Evolutionary conservation across 1,140 invertebrate genomes (phyloP), one percentile per base, ranked within the genome.

Genomic region (Hestina assimilis): DNA sequence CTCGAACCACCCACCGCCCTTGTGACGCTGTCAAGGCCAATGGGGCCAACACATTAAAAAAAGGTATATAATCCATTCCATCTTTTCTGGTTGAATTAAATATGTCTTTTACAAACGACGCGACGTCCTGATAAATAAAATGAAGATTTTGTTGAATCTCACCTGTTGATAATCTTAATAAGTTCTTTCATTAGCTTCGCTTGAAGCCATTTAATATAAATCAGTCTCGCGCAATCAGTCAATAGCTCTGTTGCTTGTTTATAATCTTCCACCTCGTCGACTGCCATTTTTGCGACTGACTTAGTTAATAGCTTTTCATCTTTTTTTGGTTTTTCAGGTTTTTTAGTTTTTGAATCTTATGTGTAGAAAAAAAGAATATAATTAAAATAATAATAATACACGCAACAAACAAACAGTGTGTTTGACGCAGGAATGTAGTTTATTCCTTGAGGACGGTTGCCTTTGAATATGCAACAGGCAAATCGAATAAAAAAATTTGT

Each of bases 131-230:
- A n/a, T n/a, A n/a, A n/a, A n/a, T n/a, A n/a, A n/a, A n/a, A n/a
- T n/a, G n/a, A n/a, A n/a, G n/a, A 24, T 24, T 33, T 50, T 15
- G 6, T 29, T n/a, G n/a, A 38, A 24, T 54, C 59, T 58, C 69
- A 84, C 83, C 60, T 84, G 24, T 78, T 21, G n/a, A 83, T 73
- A 7, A 70, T 48, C 14, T 54, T 45, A 20, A 83, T 59, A 0
- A 83, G 62, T 38, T 78, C 66, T 43, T 74, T 83, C 21, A 80
- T 14, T 24, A 84, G 50, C 28, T 78, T 74, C 5, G 66, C 65
- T 54, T 81, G 72, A 23, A 87, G n/a, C 83, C 83, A 85, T 41
- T 74, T 51, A 21, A 79, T 72, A 42, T 82, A 72, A 15, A 82
- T 52, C 7, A 77, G 46, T 15, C 82, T 71, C 2, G 80, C 75